Conservation (phyloP, 2,888 invertebrate species). For the Stenoptilia bipunctidactyla region DNA sequence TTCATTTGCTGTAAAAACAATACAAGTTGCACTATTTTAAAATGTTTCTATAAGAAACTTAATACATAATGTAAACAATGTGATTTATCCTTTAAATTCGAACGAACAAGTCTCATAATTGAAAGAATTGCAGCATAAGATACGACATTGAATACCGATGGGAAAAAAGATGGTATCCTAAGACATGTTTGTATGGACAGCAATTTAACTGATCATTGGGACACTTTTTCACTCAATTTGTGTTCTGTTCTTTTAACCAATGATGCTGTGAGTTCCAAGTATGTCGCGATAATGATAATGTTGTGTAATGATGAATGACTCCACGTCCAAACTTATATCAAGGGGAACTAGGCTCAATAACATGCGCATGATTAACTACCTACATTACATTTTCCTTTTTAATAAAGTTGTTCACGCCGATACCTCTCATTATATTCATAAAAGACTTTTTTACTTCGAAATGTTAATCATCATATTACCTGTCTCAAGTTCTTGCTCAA, state of each 20-base stretch:
- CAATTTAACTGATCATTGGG: conserved; percentile 44
- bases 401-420: conserved; percentile 52
- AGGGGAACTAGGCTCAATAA: conserved; percentile 33
- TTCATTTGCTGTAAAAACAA: conserved; percentile 43
- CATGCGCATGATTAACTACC: conserved; percentile 27
- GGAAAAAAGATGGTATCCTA: conserved; percentile 24
- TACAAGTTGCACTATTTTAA: conserved; percentile 36
- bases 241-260: conserved; percentile 28
- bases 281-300: conserved; percentile 22
- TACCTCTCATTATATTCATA: conserved; percentile 39
- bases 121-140: conserved; percentile 22
- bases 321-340: conserved; percentile 29
- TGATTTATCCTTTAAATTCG: conserved; percentile 31
- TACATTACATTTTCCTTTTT: conserved; percentile 39
- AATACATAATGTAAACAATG: conserved; percentile 25
- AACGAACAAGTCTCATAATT: conserved; percentile 32
- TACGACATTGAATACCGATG: background rate
- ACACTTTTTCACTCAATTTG: conserved; percentile 49
- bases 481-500: conserved; percentile 29
- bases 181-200: conserved; percentile 33
- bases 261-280: conserved; percentile 26
- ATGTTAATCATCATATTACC: conserved; percentile 52
- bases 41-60: conserved; percentile 27
- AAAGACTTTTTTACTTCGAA: conserved; percentile 38
- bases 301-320: conserved; percentile 29